phyloP scores from a whole-genome alignment of 2,113 vertebrate species.

The Oryctolagus cuniculus region mOryCun1.1 NC_091438.1:125157001-125157500 shows the following conservation, averaged over 20 bases:
- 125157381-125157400: no score
- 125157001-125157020: not conserved
- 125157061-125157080: not conserved
- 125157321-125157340: no score
- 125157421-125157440: no score
- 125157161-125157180: not conserved
- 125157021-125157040: not conserved
- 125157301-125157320: not conserved
- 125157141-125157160: not conserved
- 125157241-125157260: not conserved
- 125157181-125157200: not conserved
- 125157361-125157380: no score
- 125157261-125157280: not conserved
- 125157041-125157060: not conserved
- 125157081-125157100: not conserved
- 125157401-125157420: no score
- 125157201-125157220: not conserved
- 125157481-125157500: no score
- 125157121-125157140: not conserved
- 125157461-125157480: no score
- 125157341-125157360: no score
- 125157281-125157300: not conserved
- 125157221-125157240: conserved; percentile 3
- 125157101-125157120: not conserved
- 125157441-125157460: no score